Base-by-base conservation (phyloP, 2,888 invertebrate species). In the Cotesia congregata region DNA sequence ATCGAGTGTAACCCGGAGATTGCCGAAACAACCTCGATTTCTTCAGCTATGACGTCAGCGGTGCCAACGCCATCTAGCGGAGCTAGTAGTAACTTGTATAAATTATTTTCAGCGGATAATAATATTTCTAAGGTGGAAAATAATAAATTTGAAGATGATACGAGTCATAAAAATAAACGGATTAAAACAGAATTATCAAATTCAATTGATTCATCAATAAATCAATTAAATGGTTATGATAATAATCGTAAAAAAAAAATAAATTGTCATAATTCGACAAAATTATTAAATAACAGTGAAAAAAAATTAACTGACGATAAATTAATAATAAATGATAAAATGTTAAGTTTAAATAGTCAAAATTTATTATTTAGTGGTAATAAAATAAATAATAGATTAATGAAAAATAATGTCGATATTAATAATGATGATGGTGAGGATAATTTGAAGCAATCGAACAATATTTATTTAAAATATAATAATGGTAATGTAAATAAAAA, bases 1-100 rank as follows among this genome's bases (percentile, higher is more conserved):
- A 86, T 86, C 0, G 85, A 90, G 50, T 50, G 50, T 50, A 50
- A 50, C 12, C 50, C 4, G 4, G 50, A 50, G 0, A 50, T 50
- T 50, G 12, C 50, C 12, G 50, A 50, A 12, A 50, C 50, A 50
- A 50, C 50, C 1, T 50, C 7, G 30, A 30, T 30, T 30, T 12
- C 50, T 1, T 6, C 50, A 50, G 0, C 50, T 12, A 1, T 12
- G 12, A 50, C 50, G 4, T 6, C 12, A 50, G 12, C 1, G 4
- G 12, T 12, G 12, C 7, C 12, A 12, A 9, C 50, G 12, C 0
- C 50, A 50, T 50, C 50, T 12, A 12, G 2, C 50, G 50, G 12
- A 50, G 4, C 7, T 1, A 50, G 1, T 50, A 1, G 3, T 50
- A 50, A 50, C 1, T 50, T 12, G 7, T 50, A 12, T 7, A 50